These are phyloP conservation scores for Chionoecetes opilio DNA, from an alignment of 1,140 invertebrate species.

Conservation along the genomic window DNA sequence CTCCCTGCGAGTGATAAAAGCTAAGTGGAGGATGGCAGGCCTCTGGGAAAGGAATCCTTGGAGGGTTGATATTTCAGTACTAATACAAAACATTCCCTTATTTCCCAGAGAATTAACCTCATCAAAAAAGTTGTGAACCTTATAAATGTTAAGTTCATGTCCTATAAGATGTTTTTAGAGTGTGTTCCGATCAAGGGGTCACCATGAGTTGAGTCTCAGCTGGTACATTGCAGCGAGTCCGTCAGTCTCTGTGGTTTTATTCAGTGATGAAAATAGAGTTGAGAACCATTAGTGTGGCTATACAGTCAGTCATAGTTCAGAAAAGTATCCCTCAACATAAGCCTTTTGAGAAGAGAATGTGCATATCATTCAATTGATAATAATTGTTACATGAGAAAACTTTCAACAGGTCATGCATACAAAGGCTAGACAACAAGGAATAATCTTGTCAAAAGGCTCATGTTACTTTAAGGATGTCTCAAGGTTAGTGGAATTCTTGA, in stretches of 20 bases:
- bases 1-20: neutral
- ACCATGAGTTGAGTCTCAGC: slow-evolving; percentile 70
- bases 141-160: slow-evolving; percentile 49
- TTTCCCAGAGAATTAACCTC: slow-evolving; percentile 55
- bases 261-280: slow-evolving; percentile 1
- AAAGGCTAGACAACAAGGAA: neutral
- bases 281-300: slow-evolving; percentile 71
- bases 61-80: neutral
- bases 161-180: slow-evolving; percentile 43
- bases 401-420: slow-evolving; percentile 42
- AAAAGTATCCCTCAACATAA: slow-evolving; percentile 66
- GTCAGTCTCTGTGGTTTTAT: slow-evolving; percentile 52
- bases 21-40: neutral
- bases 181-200: slow-evolving; percentile 73
- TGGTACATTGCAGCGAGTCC: slow-evolving; percentile 56
- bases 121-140: slow-evolving; percentile 58
- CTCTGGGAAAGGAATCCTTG: slow-evolving; percentile 37
- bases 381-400: slow-evolving; percentile 63
- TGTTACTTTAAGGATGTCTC: slow-evolving; percentile 68
- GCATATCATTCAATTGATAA: slow-evolving; percentile 40
- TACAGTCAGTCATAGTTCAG: slow-evolving; percentile 68
- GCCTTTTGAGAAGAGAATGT: slow-evolving; percentile 54
- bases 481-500: slow-evolving; percentile 77
- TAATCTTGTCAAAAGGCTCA: slow-evolving; percentile 65
- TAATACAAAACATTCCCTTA: slow-evolving; percentile 39